phyloP scores from a whole-genome alignment of 2,888 invertebrate species.

The Microplitis manilae region DNA sequence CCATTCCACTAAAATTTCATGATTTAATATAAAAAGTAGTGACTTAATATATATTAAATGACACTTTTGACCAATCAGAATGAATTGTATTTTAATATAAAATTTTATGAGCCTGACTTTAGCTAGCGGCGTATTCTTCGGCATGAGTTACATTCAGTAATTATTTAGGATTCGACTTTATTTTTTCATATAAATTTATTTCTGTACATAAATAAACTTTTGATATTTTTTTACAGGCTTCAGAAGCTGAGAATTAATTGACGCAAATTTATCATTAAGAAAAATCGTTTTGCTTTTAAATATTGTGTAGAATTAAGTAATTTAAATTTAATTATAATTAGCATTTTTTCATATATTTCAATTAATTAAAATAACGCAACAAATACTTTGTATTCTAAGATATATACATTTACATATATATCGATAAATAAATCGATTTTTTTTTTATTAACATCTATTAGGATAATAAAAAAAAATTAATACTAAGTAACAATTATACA shows the following conservation, averaged over 20 bases:
- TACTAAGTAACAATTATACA: conserved; percentile 15
- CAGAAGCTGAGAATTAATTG: conserved; percentile 68
- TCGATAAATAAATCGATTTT: no score
- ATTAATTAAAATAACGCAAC: background rate
- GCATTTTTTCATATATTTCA: conserved; percentile 20
- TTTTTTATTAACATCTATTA: background rate
- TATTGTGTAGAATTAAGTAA: conserved; percentile 50
- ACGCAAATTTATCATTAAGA: conserved; percentile 41
- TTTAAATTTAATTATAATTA: conserved; percentile 44
- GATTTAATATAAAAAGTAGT: no score
- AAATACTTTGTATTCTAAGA: background rate
- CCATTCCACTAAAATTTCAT: no score
- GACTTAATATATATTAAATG: no score
- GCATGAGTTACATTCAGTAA: no score
- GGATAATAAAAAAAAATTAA: conserved; percentile 52
- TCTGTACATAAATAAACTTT: background rate
- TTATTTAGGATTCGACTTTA: no score
- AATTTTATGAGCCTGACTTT: no score
- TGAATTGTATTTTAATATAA: no score
- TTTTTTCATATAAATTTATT: no score
- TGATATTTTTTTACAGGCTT: conserved; percentile 66
- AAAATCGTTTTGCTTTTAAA: conserved; percentile 53
- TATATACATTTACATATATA: no score
- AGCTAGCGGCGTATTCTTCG: no score
- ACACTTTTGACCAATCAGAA: no score